Evolutionary conservation across 2,888 invertebrate genomes (phyloP).

Genomic region (Sarcophaga caerulescens): DNA sequence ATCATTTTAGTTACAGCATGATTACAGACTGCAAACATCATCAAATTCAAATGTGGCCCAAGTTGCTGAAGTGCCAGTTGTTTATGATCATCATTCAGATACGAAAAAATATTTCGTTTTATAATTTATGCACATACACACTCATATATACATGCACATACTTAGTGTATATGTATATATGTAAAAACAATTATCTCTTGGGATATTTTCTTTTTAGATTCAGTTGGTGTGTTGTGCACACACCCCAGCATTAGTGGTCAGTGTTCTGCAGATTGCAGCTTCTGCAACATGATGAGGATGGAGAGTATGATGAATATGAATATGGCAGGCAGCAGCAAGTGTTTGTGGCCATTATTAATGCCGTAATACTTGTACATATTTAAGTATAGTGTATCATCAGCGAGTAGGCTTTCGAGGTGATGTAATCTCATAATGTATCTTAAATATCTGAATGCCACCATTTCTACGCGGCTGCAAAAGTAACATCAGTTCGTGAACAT

Average conservation of each 20-base stretch:
- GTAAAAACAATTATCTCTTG: slow-evolving; percentile 42
- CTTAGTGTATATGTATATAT: neutral
- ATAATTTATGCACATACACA: slow-evolving; percentile 33
- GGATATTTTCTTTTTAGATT: slow-evolving; percentile 23
- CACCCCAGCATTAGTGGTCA: neutral
- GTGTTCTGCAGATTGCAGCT: neutral
- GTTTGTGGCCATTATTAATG: slow-evolving; percentile 51
- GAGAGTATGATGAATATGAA: too few relatives aligned
- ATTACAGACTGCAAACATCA: slow-evolving; percentile 45
- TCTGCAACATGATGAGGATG: neutral
- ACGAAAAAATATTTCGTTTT: slow-evolving; percentile 38
- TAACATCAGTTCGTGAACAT: neutral
- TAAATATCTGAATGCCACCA: slow-evolving; percentile 61
- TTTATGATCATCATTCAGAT: slow-evolving; percentile 25
- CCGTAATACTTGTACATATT: slow-evolving; percentile 45
- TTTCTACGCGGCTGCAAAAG: neutral
- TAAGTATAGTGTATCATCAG: slow-evolving; percentile 25
- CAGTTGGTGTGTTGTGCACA: neutral
- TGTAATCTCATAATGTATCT: slow-evolving; percentile 65
- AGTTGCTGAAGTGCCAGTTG: neutral
- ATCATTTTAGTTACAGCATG: slow-evolving; percentile 42
- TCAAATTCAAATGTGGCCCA: neutral
- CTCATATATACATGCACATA: neutral
- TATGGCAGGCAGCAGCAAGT: slow-evolving; percentile 43
- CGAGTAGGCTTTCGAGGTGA: slow-evolving; percentile 49